Percentiles rank a stretch among this genome's conserved stretches.
These are phyloP conservation scores for Idris sp. DNA, from an alignment of 1,140 invertebrate species.

Conservation along the genomic window DNA sequence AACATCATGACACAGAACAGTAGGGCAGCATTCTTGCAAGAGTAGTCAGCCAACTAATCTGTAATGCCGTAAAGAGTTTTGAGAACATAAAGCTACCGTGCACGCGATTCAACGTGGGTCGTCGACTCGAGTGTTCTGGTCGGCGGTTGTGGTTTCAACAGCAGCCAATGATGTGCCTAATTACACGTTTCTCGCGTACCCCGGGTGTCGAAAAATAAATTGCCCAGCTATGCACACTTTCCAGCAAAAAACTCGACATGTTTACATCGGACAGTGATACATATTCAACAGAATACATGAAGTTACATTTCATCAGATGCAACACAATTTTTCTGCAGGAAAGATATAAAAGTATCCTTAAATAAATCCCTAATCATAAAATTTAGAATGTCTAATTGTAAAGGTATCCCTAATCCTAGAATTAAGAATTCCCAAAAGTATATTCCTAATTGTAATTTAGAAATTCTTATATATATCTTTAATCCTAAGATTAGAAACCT, in stretches of 20 bases:
- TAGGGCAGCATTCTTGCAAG: conserved; percentile 41
- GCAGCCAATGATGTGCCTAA: conserved; percentile 42
- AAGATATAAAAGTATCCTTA: too few species aligned
- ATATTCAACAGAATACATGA: too few species aligned
- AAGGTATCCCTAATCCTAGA: too few species aligned
- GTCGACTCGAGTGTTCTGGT: conserved; percentile 47
- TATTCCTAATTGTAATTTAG: too few species aligned
- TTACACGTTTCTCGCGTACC: conserved; percentile 19
- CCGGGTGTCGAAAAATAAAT: conserved; percentile 43
- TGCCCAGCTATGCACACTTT: conserved; percentile 28
- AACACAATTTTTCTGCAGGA: too few species aligned
- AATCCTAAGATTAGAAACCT: too few species aligned
- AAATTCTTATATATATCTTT: too few species aligned
- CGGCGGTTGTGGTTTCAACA: conserved; percentile 44
- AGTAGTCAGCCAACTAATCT: conserved; percentile 52
- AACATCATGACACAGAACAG: conserved; percentile 24
- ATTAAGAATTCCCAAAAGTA: too few species aligned
- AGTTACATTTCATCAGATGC: too few species aligned
- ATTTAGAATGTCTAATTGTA: too few species aligned
- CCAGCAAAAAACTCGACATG: conserved; percentile 1
- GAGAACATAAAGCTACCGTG: conserved; percentile 47
- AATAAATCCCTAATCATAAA: too few species aligned
- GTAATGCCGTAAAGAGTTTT: conserved; percentile 50
- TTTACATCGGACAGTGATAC: conserved; percentile 10
- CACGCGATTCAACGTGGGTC: conserved; percentile 67